Evolutionary conservation across 2,888 invertebrate genomes (phyloP), one percentile per base, ranked within the genome.

Genomic region (Epinotia bilunana): DNA sequence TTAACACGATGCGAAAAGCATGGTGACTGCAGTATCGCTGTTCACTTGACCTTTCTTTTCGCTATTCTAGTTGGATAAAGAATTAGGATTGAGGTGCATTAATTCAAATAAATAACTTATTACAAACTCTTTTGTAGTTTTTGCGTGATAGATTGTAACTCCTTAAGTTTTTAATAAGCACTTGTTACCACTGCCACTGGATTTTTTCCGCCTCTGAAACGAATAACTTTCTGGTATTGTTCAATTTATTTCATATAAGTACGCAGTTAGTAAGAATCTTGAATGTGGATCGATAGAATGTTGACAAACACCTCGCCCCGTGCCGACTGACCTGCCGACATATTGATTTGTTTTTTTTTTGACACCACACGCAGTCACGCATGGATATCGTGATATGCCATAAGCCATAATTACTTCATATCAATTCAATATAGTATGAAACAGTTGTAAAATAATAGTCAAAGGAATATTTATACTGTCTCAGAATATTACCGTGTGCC

Each of bases 281-380:
- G 9, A 74, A 78, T 76, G 80, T 80, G 85, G 86, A 90, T 90
- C 90, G 83, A 91, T 91, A 88, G 81, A 82, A 83, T 92, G 91
- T 91, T 92, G 91, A 92, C 91, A 92, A 92, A 92, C 91, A 92
- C 84, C 84, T 83, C 82, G 81, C 80, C 80, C 79, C 77, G 78
- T 77, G 79, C 80, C 78, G 80, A 81, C 81, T 80, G 79, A 80
- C 77, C 77, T 77, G 79, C 80, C 78, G 80, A 81, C 81, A 80
- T 79, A 80, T 79, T 80, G 75, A 75, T 72, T 72, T 61, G 67
- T 75, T 75, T 75, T 71, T 74, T 75, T 67, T 73, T 28, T 12
- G 13, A 62, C 55, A 58, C 58, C 65, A 69, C 64, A 74, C 70
- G 70, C 70, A 65, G 60, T 63, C 70, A 74, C 70, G 74, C 70